Conservation (phyloP, 2,797 vertebrate species). For the Nyctalus aviator region DNA sequence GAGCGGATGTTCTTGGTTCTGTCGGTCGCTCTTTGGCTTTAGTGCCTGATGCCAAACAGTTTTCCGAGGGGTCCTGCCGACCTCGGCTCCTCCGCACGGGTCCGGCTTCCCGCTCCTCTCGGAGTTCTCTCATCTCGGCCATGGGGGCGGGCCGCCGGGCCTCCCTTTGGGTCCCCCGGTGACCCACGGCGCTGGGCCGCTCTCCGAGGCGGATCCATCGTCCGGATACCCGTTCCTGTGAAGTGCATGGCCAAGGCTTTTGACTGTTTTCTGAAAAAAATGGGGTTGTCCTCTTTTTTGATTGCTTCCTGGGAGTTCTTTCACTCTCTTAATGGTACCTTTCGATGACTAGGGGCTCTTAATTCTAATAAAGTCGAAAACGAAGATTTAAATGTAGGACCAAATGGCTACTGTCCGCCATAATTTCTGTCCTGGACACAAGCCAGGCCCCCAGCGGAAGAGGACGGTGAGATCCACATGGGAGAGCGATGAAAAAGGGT, state of each 20-base stretch:
- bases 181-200: neutral
- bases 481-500: neutral
- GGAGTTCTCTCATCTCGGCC: neutral
- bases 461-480: neutral
- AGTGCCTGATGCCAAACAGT: too few species aligned
- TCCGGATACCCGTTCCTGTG: neutral
- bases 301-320: neutral
- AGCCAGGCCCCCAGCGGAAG: neutral
- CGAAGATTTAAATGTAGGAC: neutral
- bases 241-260: neutral
- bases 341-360: neutral
- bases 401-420: neutral
- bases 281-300: neutral
- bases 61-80: neutral
- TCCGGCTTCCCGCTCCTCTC: neutral
- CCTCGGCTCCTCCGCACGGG: fast-evolving
- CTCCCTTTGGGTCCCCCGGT: neutral
- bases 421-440: neutral
- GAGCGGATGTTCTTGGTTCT: neutral
- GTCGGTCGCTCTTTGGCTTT: neutral
- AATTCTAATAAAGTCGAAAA: neutral
- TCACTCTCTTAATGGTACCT: neutral
- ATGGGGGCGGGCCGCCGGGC: neutral
- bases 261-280: neutral
- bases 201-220: neutral